Percentiles rank a stretch among this genome's conserved stretches.
These are phyloP conservation scores for Psilanteris sp. DNA, from an alignment of 1,140 invertebrate genomes.

Conservation along the genomic window DNA sequence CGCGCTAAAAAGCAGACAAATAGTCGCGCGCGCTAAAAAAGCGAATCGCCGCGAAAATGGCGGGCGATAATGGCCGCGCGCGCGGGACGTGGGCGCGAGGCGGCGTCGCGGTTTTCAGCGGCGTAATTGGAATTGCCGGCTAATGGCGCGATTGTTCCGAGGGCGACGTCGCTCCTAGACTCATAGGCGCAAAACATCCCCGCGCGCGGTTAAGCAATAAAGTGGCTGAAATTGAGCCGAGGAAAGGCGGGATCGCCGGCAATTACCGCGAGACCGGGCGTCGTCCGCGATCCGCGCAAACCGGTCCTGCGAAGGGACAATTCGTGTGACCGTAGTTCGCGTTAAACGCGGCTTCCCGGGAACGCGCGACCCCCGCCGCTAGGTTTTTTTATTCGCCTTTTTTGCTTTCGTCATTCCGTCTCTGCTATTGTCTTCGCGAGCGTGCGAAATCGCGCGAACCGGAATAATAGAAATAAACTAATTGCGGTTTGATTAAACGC, in stretches of 20 bases:
- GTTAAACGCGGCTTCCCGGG: slow-evolving; percentile 13
- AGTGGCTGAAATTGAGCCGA: slow-evolving; percentile 50
- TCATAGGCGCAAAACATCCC: slow-evolving; percentile 52
- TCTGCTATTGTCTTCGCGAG: too few species aligned
- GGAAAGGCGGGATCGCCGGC: slow-evolving; percentile 29
- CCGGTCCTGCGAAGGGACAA: slow-evolving; percentile 41
- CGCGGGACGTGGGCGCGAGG: too few species aligned
- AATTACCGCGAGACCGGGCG: slow-evolving; percentile 47
- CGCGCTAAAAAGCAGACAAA: slow-evolving; percentile 37
- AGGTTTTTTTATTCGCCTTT: slow-evolving; percentile 1
- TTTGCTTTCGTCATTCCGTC: neutral
- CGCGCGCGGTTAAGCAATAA: slow-evolving; percentile 39
- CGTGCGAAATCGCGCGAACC: neutral
- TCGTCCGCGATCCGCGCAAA: slow-evolving; percentile 47
- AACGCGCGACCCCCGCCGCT: neutral
- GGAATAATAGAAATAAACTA: too few species aligned
- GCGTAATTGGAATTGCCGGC: slow-evolving; percentile 64
- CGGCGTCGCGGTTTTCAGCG: slow-evolving; percentile 25
- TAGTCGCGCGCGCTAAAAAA: slow-evolving; percentile 20
- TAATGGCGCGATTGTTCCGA: slow-evolving; percentile 63
- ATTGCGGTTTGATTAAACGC: too few species aligned
- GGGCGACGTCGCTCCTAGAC: slow-evolving; percentile 59
- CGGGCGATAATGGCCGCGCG: slow-evolving; percentile 27
- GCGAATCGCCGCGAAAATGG: slow-evolving; percentile 23
- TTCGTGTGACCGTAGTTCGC: slow-evolving; percentile 51